Evolutionary conservation across 2,797 vertebrate genomes (phyloP).

Genomic region (Vireo griseus): DNA sequence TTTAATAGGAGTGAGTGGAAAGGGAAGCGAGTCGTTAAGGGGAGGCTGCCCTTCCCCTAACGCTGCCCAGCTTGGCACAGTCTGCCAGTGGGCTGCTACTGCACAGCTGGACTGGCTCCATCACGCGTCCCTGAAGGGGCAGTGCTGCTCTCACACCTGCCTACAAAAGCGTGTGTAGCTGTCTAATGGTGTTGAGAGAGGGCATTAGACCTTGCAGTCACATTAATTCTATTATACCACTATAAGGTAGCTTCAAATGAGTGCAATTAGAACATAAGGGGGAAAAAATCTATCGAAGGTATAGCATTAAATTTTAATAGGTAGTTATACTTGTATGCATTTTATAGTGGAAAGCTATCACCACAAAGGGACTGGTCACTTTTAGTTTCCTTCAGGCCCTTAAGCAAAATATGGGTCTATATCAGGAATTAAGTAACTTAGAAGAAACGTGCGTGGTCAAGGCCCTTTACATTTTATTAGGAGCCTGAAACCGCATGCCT

Average conservation of each 20-base stretch:
- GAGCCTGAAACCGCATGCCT: background rate
- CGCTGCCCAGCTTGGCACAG: background rate
- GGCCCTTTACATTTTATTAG: background rate
- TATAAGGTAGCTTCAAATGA: background rate
- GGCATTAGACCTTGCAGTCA: background rate
- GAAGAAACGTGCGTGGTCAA: background rate
- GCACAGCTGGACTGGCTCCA: background rate
- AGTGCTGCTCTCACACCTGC: background rate
- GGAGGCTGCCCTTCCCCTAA: background rate
- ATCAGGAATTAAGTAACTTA: background rate
- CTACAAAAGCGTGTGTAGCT: background rate
- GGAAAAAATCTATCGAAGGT: background rate
- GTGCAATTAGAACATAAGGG: background rate
- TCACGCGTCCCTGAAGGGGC: background rate
- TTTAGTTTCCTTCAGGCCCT: background rate
- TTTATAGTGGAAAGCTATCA: background rate
- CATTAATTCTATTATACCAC: background rate
- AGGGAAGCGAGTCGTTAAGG: background rate
- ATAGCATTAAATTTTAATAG: background rate
- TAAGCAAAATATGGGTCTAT: background rate
- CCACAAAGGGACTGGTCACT: background rate
- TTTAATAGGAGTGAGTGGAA: background rate
- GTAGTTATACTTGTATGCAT: background rate
- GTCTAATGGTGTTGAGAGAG: background rate
- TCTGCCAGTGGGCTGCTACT: background rate